Evolutionary conservation across 2,888 invertebrate genomes (phyloP), one percentile per base, ranked within the genome.

Genomic region (Branchellion lobata): DNA sequence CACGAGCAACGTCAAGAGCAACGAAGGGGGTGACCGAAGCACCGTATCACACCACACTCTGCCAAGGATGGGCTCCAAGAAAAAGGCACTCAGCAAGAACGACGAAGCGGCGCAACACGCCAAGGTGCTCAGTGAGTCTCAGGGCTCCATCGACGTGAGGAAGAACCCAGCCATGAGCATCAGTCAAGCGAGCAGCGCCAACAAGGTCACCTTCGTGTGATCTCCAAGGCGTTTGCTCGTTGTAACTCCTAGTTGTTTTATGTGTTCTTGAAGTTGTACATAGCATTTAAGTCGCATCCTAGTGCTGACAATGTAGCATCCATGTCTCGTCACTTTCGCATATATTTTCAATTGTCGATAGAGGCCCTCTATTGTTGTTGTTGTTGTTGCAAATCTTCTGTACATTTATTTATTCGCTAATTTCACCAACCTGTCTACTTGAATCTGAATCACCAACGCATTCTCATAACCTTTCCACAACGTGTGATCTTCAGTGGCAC

Each of bases 61-160:
- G 24, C 82, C 82, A 5, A 79, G 80, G 53, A 78, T 78, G 27
- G 82, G 81, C 33, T 69, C 75, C 40, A 81, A 80, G 61, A 82
- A 82, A 57, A 80, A 81, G 53, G 47, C 65, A 8, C 65, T 24
- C 8, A 69, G 31, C 3, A 5, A 40, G 29, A 2, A 31, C 53
- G 36, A 61, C 27, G 21, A 33, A 33, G 27, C 75, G 27, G 40
- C 27, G 24, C 51, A 53, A 33, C 40, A 75, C 51, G 24, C 40
- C 53, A 47, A 40, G 51, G 24, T 33, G 33, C 75, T 75, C 1
- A 77, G 34, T 27, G 53, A 61, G 24, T 77, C 77, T n/a, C 34
- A 57, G n/a, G 61, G 61, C n/a, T 57, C 65, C 65, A 77, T 34
- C 5, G 77, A 53, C 1, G 33, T 33, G 61, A 57, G 57, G 61